Evolutionary conservation across 2,113 vertebrate species (phyloP).

Genomic region (Otolemur garnettii): DNA sequence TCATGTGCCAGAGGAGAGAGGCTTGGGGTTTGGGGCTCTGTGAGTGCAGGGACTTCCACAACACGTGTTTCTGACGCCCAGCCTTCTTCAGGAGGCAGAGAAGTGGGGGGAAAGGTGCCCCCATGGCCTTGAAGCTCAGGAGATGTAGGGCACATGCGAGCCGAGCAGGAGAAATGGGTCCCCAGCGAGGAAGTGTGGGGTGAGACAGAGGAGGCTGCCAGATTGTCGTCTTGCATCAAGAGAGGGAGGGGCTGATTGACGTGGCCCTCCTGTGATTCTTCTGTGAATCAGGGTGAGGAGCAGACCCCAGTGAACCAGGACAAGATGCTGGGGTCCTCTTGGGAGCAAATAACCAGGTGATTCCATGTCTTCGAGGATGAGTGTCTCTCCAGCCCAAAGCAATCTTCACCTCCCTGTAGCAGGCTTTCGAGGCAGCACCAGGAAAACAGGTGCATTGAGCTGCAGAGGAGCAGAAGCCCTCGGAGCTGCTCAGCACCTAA

Average conservation of each 20-base stretch:
- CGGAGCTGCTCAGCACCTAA: fast-evolving
- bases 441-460: fast-evolving
- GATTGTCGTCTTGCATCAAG: background rate
- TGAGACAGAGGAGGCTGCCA: fast-evolving
- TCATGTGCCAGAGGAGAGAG: background rate
- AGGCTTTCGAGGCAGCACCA: fast-evolving
- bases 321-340: background rate
- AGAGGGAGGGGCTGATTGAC: fast-evolving
- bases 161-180: background rate
- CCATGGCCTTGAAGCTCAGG: background rate
- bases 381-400: background rate
- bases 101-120: too few species aligned
- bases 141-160: fast-evolving
- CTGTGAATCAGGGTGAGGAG: background rate
- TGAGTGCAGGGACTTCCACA: background rate
- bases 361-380: fast-evolving
- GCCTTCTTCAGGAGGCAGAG: background rate
- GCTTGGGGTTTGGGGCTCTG: fast-evolving
- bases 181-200: fast-evolving
- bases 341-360: background rate
- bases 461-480: background rate
- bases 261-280: background rate
- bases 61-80: fast-evolving
- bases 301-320: too few species aligned
- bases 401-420: fast-evolving